Conservation (phyloP, 2,888 invertebrate genomes). For the Drosophila sordidula region DNA sequence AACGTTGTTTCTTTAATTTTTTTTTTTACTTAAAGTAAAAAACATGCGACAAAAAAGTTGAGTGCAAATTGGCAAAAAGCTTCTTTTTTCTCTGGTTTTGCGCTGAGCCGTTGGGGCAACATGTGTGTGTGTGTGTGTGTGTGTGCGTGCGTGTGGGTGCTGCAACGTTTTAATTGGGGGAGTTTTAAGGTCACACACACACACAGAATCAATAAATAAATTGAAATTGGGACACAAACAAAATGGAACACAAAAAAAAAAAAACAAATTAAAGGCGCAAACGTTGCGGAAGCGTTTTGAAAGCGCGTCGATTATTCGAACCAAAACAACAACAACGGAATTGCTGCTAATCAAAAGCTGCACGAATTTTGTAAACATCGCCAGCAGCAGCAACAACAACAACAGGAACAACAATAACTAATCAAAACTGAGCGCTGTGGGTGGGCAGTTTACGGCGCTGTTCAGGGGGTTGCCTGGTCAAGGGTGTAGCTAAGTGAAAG, state of each 20-base stretch:
- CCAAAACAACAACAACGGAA: slow-evolving; percentile 40
- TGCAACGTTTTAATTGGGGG: slow-evolving; percentile 35
- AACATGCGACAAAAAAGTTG: slow-evolving; percentile 25
- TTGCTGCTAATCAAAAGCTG: slow-evolving; percentile 71
- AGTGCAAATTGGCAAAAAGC: slow-evolving; percentile 24
- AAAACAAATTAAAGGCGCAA: slow-evolving; percentile 23
- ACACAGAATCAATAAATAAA: slow-evolving; percentile 67
- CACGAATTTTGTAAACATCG: slow-evolving; percentile 65
- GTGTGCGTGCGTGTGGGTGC: not conserved
- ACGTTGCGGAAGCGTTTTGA: slow-evolving; percentile 55
- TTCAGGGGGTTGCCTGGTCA: slow-evolving; percentile 7
- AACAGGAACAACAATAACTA: slow-evolving; percentile 51
- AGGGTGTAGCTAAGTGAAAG: slow-evolving; percentile 48
- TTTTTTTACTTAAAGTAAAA: slow-evolving; percentile 9
- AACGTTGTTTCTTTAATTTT: not conserved
- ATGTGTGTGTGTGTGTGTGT: not conserved
- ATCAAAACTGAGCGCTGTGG: slow-evolving; percentile 56
- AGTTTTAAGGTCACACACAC: slow-evolving; percentile 33
- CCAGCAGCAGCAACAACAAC: slow-evolving; percentile 29
- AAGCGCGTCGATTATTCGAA: slow-evolving; percentile 57
- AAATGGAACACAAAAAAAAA: slow-evolving; percentile 31
- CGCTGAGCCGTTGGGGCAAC: slow-evolving; percentile 2
- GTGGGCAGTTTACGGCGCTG: slow-evolving; percentile 7
- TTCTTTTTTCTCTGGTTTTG: slow-evolving; percentile 5
- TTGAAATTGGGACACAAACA: slow-evolving; percentile 42